Evolutionary conservation across 1,140 invertebrate genomes (phyloP).

Genomic region (Drosophila azteca): DNA sequence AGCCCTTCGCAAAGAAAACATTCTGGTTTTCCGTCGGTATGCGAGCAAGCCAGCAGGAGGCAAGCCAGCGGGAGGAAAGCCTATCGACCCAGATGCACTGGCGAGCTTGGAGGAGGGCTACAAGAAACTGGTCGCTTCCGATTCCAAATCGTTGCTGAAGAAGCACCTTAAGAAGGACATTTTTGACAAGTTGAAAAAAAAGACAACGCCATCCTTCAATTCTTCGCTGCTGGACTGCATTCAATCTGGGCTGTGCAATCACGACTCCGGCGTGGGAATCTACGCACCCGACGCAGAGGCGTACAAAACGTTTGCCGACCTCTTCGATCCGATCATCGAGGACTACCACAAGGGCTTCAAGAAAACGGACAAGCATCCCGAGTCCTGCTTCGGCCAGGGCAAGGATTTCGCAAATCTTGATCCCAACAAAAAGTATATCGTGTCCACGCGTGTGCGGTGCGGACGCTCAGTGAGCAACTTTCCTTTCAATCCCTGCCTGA

Average conservation of each 20-base stretch:
- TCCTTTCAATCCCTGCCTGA: conserved; percentile 97
- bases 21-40: neutral
- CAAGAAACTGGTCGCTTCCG: conserved; percentile 91
- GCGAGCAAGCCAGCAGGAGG: neutral
- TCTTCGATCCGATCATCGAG: conserved; percentile 98
- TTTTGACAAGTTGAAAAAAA: conserved; percentile 93
- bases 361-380: conserved; percentile 94
- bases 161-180: conserved; percentile 95
- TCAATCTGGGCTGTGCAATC: conserved; percentile 94
- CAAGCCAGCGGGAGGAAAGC: neutral
- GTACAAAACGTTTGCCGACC: conserved; percentile 93
- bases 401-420: conserved; percentile 94
- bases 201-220: conserved; percentile 92
- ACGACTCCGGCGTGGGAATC: conserved; percentile 95
- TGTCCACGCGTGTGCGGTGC: conserved; percentile 97
- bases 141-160: conserved; percentile 96
- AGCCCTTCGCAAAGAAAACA: neutral
- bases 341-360: conserved; percentile 97
- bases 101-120: conserved; percentile 94
- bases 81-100: conserved; percentile 86
- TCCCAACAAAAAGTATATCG: conserved; percentile 92
- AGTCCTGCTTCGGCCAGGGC: conserved; percentile 95
- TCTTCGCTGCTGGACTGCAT: conserved; percentile 95
- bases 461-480: conserved; percentile 95
- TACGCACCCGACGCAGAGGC: conserved; percentile 97